These are phyloP conservation scores for Malurus splendens DNA, from an alignment of 2,797 vertebrate genomes.

Conservation along the genomic window DNA sequence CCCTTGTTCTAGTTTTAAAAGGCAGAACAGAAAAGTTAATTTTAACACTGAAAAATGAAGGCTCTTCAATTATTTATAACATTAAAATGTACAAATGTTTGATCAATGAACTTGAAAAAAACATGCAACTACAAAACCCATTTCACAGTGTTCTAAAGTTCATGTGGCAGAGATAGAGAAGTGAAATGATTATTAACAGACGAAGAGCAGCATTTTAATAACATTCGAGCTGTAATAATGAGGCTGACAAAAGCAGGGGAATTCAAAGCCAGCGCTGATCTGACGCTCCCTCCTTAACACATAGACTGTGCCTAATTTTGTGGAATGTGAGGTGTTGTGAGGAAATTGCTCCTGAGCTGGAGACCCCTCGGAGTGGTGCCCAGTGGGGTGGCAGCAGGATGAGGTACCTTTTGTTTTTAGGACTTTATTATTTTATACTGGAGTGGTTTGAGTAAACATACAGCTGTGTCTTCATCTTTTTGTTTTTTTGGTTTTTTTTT, in stretches of 20 bases:
- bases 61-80: conserved; percentile 71
- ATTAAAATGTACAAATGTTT: conserved; percentile 73
- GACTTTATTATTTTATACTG: conserved; percentile 10
- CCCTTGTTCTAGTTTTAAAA: conserved; percentile 66
- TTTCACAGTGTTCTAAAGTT: conserved; percentile 64
- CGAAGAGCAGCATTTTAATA: conserved; percentile 68
- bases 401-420: conserved; percentile 21
- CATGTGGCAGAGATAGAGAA: conserved; percentile 64
- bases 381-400: conserved; percentile 29
- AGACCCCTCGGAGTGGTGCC: conserved; percentile 17
- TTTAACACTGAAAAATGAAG: conserved; percentile 64
- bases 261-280: conserved; percentile 52
- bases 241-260: conserved; percentile 64
- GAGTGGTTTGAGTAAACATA: conserved; percentile 33
- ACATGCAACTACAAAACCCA: conserved; percentile 65
- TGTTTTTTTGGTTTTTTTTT: not conserved
- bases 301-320: conserved; percentile 21
- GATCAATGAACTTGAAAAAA: conserved; percentile 70
- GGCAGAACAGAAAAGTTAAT: conserved; percentile 70
- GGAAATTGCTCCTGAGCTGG: not conserved
- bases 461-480: not conserved
- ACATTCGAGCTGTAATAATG: conserved; percentile 60
- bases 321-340: not conserved
- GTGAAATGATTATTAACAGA: conserved; percentile 65
- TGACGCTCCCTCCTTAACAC: conserved; percentile 36